Evolutionary conservation across 2,113 vertebrate species (phyloP).

Genomic region (Rhombomys opimus): DNA sequence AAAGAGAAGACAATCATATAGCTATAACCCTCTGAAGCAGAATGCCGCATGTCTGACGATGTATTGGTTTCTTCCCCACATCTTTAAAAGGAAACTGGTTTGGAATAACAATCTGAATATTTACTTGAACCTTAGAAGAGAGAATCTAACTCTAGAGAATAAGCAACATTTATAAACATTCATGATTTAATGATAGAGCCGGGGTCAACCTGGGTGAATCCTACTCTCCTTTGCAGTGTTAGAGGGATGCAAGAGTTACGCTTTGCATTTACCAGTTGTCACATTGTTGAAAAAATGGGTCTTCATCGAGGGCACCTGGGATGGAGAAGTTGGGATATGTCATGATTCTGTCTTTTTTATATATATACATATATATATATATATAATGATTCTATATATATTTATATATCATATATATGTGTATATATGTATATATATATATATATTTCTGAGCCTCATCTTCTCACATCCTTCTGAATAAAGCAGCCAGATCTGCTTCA

Average conservation of each 20-base stretch:
- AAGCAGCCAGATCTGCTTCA: neutral
- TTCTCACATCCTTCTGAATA: neutral
- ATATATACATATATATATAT: too few species aligned
- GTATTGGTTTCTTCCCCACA: neutral
- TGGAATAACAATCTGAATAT: neutral
- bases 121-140: neutral
- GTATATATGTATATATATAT: too few species aligned
- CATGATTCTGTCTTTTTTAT: neutral
- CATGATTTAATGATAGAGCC: neutral
- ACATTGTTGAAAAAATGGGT: neutral
- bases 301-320: neutral
- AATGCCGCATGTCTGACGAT: neutral
- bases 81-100: neutral
- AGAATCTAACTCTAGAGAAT: too few species aligned
- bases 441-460: neutral
- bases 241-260: neutral
- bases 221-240: neutral
- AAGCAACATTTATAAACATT: neutral
- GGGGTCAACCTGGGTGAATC: neutral
- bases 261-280: neutral
- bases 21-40: rapidly evolving
- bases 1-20: neutral
- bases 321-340: neutral
- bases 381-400: too few species aligned
- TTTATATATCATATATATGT: too few species aligned